phyloP scores from a whole-genome alignment of 2,113 vertebrate species.

The Corythaeola cristata region DNA sequence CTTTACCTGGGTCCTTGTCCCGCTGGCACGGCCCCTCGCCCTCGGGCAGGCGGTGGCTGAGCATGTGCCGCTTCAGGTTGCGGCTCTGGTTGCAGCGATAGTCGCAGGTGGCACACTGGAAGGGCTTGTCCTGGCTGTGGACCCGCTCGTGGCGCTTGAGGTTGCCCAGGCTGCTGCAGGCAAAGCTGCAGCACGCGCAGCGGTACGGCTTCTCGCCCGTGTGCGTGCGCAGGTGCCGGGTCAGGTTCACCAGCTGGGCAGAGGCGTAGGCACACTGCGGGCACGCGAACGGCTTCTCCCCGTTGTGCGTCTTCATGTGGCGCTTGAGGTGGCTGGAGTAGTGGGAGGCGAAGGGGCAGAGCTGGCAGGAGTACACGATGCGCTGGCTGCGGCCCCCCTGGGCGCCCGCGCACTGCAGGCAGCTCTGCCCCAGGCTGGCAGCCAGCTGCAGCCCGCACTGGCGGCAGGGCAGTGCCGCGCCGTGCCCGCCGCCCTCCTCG shows the following conservation, averaged over 20 bases:
- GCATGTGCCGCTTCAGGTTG: slow-evolving; percentile 72
- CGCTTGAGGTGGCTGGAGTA: slow-evolving; percentile 97
- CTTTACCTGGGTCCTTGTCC: slow-evolving; percentile 59
- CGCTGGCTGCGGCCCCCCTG: slow-evolving; percentile 68
- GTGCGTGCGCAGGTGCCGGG: slow-evolving; percentile 94
- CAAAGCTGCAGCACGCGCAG: slow-evolving; percentile 90
- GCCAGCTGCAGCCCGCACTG: slow-evolving; percentile 87
- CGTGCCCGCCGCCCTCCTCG: slow-evolving; percentile 77
- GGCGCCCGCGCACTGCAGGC: slow-evolving; percentile 62
- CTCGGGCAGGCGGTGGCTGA: slow-evolving; percentile 70
- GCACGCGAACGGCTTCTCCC: slow-evolving; percentile 95
- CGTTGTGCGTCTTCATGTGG: slow-evolving; percentile 98
- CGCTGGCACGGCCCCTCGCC: neutral
- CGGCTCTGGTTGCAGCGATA: slow-evolving; percentile 72
- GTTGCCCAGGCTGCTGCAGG: slow-evolving; percentile 96
- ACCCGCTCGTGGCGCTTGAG: slow-evolving; percentile 95
- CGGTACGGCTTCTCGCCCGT: slow-evolving; percentile 97
- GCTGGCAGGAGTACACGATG: slow-evolving; percentile 88
- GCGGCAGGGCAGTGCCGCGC: slow-evolving; percentile 83
- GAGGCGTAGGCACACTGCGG: slow-evolving; percentile 94
- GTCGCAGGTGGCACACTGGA: slow-evolving; percentile 72
- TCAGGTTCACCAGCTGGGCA: slow-evolving; percentile 96
- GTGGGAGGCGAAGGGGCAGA: slow-evolving; percentile 94
- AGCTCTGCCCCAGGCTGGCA: slow-evolving; percentile 66
- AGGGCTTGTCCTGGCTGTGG: slow-evolving; percentile 80